These are phyloP conservation scores for Anabas testudineus DNA, from an alignment of 2,797 vertebrate species.

Conservation along the genomic window DNA sequence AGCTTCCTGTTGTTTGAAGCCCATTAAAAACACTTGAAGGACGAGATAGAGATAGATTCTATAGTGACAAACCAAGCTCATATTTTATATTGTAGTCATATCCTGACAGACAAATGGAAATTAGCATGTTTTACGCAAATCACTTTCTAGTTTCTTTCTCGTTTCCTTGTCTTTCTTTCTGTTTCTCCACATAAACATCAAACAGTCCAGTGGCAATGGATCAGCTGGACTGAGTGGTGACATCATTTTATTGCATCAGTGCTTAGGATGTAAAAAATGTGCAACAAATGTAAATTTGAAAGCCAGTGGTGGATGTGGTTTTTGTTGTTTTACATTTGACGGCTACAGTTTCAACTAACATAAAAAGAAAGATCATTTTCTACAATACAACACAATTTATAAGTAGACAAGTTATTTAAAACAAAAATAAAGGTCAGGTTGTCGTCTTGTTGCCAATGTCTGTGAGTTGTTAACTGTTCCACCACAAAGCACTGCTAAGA, in stretches of 20 bases:
- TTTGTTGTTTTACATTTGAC: no score
- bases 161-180: background rate
- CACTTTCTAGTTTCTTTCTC: background rate
- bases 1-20: constrained; percentile 10
- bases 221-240: constrained; percentile 35
- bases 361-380: no score
- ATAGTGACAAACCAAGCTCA: background rate
- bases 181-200: constrained; percentile 33
- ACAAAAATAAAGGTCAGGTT: no score
- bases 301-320: background rate
- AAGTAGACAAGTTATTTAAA: no score
- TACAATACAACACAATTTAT: no score
- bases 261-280: background rate
- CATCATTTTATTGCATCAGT: constrained; percentile 18
- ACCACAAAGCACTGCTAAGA: no score
- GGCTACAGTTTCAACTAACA: no score
- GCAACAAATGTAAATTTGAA: background rate
- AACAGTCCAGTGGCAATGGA: constrained; percentile 8
- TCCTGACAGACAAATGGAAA: no score
- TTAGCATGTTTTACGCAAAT: no score
- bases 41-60: background rate
- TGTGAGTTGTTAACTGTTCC: no score
- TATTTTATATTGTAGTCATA: background rate
- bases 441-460: no score
- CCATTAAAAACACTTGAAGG: background rate